phyloP scores from a whole-genome alignment of 2,797 vertebrate species.

The Chrysocyon brachyurus region DNA sequence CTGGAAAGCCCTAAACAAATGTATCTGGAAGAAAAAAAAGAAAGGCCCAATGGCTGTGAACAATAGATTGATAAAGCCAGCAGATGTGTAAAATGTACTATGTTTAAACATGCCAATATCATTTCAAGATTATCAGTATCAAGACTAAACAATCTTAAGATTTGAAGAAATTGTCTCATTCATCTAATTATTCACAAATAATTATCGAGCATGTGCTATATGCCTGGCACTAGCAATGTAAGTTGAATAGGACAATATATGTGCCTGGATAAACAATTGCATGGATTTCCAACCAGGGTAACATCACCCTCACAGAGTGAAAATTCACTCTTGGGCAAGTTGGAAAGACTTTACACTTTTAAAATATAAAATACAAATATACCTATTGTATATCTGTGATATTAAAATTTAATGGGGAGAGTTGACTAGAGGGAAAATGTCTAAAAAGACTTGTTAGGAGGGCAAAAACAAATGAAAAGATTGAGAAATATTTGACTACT shows the following conservation, averaged over 20 bases:
- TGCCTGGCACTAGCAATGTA: background rate
- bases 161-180: background rate
- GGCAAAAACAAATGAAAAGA: background rate
- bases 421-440: background rate
- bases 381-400: background rate
- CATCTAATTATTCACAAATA: background rate
- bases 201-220: background rate
- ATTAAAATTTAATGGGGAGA: background rate
- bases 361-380: background rate
- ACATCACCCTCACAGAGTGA: background rate
- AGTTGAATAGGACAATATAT: background rate
- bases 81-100: background rate
- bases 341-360: background rate
- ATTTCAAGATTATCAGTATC: background rate
- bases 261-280: rapidly evolving
- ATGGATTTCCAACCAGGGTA: background rate
- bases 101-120: background rate
- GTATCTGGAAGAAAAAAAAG: background rate
- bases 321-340: background rate
- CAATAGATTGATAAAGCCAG: background rate
- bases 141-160: background rate
- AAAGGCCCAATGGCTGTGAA: background rate
- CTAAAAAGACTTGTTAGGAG: background rate
- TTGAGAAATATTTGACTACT: background rate
- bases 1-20: background rate